Percentiles rank a stretch among this genome's conserved stretches.
phyloP scores from a whole-genome alignment of 2,888 invertebrate species.

The Troides oblongomaculatus region DNA sequence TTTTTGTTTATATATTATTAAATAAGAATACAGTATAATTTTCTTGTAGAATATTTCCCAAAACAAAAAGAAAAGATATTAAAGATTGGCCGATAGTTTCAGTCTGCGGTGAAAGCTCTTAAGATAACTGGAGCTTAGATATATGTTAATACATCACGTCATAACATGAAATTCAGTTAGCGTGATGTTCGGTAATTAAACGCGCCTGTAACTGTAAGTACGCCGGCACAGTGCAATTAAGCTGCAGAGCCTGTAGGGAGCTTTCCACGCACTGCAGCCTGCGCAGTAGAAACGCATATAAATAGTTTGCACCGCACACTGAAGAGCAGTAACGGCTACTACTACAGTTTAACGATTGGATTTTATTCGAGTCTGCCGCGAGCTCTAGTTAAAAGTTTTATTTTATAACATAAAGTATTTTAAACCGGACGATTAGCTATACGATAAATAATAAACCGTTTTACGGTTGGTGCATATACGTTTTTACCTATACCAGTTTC shows the following conservation, averaged over 20 bases:
- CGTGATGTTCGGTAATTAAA: conserved; percentile 32
- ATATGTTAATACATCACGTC: conserved; percentile 27
- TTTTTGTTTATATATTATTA: too few species aligned
- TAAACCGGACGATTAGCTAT: not conserved
- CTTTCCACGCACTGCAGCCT: conserved; percentile 24
- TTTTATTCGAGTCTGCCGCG: not conserved
- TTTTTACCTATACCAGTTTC: not conserved
- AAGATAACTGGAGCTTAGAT: conserved; percentile 12
- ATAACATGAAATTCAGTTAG: conserved; percentile 29
- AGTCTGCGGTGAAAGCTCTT: conserved; percentile 2
- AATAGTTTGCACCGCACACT: conserved; percentile 26
- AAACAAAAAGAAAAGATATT: too few species aligned
- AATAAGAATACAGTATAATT: too few species aligned
- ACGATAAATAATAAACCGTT: not conserved
- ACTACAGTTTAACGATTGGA: conserved; percentile 13
- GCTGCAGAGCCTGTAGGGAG: conserved; percentile 35
- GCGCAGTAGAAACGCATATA: conserved; percentile 10
- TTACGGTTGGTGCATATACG: not conserved
- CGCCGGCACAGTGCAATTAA: conserved; percentile 40
- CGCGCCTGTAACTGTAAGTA: conserved; percentile 29
- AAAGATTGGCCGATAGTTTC: too few species aligned
- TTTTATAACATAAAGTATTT: not conserved
- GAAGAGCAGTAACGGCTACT: conserved; percentile 24
- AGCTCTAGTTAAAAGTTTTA: conserved; percentile 1
- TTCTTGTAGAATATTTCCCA: too few species aligned